Percentiles rank a stretch among this genome's conserved stretches.
These are phyloP conservation scores for Gerosis bhagava DNA, from an alignment of 2,888 invertebrate species.

Conservation along the genomic window DNA sequence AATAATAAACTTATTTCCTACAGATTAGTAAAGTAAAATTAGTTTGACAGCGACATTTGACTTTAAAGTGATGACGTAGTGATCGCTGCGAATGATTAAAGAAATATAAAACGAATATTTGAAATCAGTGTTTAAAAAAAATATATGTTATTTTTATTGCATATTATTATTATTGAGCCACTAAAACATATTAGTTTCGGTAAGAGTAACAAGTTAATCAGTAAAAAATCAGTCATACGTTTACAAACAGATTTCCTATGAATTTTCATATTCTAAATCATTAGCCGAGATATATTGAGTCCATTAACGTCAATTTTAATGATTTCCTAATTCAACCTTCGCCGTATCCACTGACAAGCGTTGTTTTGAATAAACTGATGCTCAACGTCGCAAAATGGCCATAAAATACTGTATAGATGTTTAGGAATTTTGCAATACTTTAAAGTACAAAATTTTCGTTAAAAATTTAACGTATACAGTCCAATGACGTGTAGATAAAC, in stretches of 20 bases:
- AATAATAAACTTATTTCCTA: too few relatives aligned
- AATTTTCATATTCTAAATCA: constrained; percentile 22
- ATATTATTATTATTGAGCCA: too few relatives aligned
- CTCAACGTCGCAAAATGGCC: neutral
- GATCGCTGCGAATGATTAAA: too few relatives aligned
- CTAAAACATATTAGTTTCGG: too few relatives aligned
- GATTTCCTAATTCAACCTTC: constrained; percentile 30
- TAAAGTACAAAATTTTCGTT: neutral
- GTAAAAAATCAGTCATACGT: constrained; percentile 7
- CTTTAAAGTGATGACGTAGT: too few relatives aligned
- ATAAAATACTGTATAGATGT: constrained; percentile 4
- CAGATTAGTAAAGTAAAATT: too few relatives aligned
- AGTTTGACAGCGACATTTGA: too few relatives aligned
- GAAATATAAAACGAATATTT: too few relatives aligned
- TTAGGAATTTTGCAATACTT: constrained; percentile 11
- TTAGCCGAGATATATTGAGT: constrained; percentile 30
- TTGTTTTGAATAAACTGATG: constrained; percentile 8
- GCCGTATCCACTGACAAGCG: constrained; percentile 1
- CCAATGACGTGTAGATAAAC: constrained; percentile 47
- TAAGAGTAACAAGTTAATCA: too few relatives aligned
- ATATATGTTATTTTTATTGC: too few relatives aligned
- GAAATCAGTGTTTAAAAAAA: too few relatives aligned
- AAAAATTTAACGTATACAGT: constrained; percentile 2
- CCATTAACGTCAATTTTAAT: constrained; percentile 30
- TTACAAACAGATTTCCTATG: constrained; percentile 2